phyloP scores from a whole-genome alignment of 2,888 invertebrate genomes.

The Tiliacea aurago region DNA sequence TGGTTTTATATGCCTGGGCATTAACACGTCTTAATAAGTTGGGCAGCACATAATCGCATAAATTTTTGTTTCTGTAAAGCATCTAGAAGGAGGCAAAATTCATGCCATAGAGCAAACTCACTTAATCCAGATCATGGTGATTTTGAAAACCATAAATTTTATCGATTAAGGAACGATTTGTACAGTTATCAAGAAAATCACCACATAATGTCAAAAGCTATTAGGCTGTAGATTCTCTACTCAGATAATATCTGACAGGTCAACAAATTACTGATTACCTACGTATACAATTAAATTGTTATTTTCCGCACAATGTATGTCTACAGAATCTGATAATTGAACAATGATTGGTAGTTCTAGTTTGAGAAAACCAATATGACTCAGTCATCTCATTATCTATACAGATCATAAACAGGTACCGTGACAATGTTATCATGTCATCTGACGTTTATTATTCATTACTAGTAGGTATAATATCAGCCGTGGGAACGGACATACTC shows the following conservation, averaged over 20 bases:
- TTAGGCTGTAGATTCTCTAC: not conserved
- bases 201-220: not conserved
- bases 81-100: not conserved
- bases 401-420: slow-evolving; percentile 36
- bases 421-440: slow-evolving; percentile 59
- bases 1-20: not conserved
- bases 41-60: too few relatives aligned
- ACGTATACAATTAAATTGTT: slow-evolving; percentile 3
- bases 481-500: slow-evolving; percentile 50
- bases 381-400: slow-evolving; percentile 37
- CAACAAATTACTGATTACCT: not conserved
- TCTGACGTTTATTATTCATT: slow-evolving; percentile 54
- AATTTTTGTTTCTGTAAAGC: not conserved
- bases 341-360: slow-evolving; percentile 9
- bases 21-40: slow-evolving; percentile 1
- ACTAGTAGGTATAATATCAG: slow-evolving; percentile 34
- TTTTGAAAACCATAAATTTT: not conserved
- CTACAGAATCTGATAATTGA: not conserved
- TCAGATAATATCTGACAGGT: not conserved
- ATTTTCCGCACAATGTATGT: not conserved
- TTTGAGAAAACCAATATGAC: slow-evolving; percentile 47
- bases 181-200: not conserved
- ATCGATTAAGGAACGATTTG: not conserved
- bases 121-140: not conserved
- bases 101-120: not conserved